phyloP scores from a whole-genome alignment of 2,888 invertebrate genomes.

The Lasius platythorax region DNA sequence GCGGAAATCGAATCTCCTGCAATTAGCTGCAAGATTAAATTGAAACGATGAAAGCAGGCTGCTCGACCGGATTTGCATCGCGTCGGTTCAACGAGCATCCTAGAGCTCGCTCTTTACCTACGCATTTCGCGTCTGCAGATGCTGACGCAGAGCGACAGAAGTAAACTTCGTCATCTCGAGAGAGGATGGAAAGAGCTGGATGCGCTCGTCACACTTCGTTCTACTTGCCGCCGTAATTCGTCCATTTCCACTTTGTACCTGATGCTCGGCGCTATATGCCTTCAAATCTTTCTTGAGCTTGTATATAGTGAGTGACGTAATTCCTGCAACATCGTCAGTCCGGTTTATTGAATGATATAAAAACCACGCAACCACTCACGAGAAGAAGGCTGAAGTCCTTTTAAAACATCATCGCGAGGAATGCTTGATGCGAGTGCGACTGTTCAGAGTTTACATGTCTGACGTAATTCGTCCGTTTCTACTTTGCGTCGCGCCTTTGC shows the following conservation, averaged over 20 bases:
- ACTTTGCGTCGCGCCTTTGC: background rate
- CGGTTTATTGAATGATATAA: slow-evolving; percentile 8
- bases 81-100: background rate
- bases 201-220: slow-evolving; percentile 19
- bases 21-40: slow-evolving; percentile 31
- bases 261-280: background rate
- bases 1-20: background rate
- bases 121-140: background rate
- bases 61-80: background rate
- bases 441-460: slow-evolving; percentile 7
- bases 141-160: background rate
- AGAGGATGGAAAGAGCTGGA: background rate
- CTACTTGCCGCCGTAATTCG: slow-evolving; percentile 45
- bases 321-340: slow-evolving; percentile 24
- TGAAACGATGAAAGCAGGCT: background rate
- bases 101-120: background rate
- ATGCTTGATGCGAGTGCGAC: background rate
- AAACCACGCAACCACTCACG: background rate
- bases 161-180: background rate
- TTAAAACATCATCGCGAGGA: background rate
- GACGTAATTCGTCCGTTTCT: slow-evolving; percentile 21
- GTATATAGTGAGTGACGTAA: slow-evolving; percentile 2
- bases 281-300: slow-evolving; percentile 1
- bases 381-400: background rate
- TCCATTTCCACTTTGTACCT: slow-evolving; percentile 40